These are phyloP conservation scores for Gavialis gangeticus DNA, from an alignment of 2,113 vertebrate genomes.

Conservation along the genomic window DNA sequence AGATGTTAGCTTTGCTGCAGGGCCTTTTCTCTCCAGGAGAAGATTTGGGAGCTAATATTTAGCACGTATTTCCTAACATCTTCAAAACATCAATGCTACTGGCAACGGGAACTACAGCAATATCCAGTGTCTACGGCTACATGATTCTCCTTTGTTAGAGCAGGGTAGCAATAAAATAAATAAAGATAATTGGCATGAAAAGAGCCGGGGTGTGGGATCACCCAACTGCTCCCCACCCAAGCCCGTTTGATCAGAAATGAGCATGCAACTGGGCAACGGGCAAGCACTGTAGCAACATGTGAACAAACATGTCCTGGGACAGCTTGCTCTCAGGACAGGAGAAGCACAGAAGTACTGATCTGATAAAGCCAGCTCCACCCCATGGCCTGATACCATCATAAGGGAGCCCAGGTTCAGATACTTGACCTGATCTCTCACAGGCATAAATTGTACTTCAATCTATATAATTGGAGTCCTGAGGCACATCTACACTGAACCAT, in stretches of 20 bases:
- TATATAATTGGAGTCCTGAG: no score
- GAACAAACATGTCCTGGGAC: accelerated
- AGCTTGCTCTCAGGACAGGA: accelerated
- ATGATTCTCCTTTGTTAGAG: constrained; percentile 66
- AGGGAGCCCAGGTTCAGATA: not conserved
- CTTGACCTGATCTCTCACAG: not conserved
- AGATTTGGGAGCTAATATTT: constrained; percentile 55
- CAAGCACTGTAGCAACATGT: not conserved
- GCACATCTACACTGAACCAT: no score
- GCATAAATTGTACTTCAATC: not conserved
- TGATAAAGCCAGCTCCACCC: not conserved
- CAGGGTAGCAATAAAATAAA: constrained; percentile 67
- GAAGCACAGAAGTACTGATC: not conserved
- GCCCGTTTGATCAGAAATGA: not conserved
- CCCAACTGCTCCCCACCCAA: accelerated
- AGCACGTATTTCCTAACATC: constrained; percentile 53
- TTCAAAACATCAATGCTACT: constrained; percentile 54
- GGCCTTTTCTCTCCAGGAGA: not conserved
- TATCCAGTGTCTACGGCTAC: constrained; percentile 56
- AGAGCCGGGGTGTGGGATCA: constrained; percentile 39
- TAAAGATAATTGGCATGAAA: constrained; percentile 59
- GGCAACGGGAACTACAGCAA: constrained; percentile 38
- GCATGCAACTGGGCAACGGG: accelerated
- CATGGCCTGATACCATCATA: not conserved
- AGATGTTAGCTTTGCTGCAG: not conserved